Evolutionary conservation across 2,888 invertebrate species (phyloP).

Genomic region (Melinaea menophilus): DNA sequence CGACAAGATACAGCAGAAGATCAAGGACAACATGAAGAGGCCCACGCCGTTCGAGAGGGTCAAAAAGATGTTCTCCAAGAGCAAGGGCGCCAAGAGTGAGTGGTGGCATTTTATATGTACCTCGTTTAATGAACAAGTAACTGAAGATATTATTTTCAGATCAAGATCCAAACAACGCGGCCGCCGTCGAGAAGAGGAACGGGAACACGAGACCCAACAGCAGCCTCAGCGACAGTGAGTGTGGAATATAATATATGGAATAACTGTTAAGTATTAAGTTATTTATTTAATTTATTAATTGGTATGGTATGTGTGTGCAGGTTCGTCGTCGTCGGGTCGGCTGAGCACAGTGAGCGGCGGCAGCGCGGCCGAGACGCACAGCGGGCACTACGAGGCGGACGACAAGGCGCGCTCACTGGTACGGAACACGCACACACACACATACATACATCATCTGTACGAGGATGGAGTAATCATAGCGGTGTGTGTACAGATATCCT

Average conservation of each 20-base stretch:
- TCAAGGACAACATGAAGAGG: constrained; percentile 86
- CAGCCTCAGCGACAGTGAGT: constrained; percentile 72
- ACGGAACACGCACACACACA: too few relatives aligned
- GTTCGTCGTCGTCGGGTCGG: constrained; percentile 89
- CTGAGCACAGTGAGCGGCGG: constrained; percentile 90
- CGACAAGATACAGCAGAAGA: constrained; percentile 87
- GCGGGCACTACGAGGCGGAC: constrained; percentile 90
- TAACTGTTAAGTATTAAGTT: constrained; percentile 6
- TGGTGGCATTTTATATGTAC: background rate
- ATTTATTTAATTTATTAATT: constrained; percentile 17
- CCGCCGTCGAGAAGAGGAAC: constrained; percentile 67
- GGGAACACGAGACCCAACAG: constrained; percentile 70
- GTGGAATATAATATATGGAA: background rate
- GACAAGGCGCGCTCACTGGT: constrained; percentile 79
- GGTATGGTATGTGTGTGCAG: constrained; percentile 45
- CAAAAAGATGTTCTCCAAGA: constrained; percentile 84
- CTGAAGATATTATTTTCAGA: constrained; percentile 42
- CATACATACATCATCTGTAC: background rate
- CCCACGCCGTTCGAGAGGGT: constrained; percentile 89
- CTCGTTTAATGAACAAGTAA: too few relatives aligned
- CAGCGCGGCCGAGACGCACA: constrained; percentile 87
- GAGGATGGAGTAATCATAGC: background rate
- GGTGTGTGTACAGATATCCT: constrained; percentile 52
- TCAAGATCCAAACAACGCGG: constrained; percentile 52
- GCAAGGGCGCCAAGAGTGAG: constrained; percentile 72